Conservation (phyloP, 2,888 invertebrate species). For the Gerris lacustris region DNA sequence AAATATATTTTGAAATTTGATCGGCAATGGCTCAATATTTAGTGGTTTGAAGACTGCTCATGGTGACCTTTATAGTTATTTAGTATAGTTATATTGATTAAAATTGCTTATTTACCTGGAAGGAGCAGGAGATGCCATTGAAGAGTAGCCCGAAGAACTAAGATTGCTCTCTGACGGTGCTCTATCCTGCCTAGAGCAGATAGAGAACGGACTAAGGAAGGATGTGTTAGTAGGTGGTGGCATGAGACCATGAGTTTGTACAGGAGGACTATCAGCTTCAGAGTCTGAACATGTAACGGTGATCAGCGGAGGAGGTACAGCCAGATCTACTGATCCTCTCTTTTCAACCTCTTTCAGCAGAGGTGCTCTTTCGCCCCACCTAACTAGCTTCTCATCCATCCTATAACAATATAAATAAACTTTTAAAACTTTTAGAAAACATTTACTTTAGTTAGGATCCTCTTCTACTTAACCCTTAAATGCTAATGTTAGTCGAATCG, state of each 20-base stretch:
- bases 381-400: background rate
- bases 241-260: slow-evolving; percentile 33
- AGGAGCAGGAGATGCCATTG: slow-evolving; percentile 73
- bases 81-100: background rate
- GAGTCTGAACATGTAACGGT: slow-evolving; percentile 64
- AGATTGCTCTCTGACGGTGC: slow-evolving; percentile 72
- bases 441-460: too few species aligned
- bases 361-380: slow-evolving; percentile 9
- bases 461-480: too few species aligned
- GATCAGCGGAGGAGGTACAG: slow-evolving; percentile 54
- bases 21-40: too few species aligned
- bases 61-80: background rate
- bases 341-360: slow-evolving; percentile 49
- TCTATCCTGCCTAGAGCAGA: slow-evolving; percentile 56
- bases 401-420: background rate
- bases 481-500: too few species aligned
- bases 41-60: too few species aligned
- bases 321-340: slow-evolving; percentile 47
- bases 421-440: too few species aligned
- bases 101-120: slow-evolving; percentile 36
- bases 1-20: too few species aligned
- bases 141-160: slow-evolving; percentile 72
- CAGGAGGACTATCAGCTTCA: slow-evolving; percentile 49
- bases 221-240: slow-evolving; percentile 46
- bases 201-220: slow-evolving; percentile 65